These are phyloP conservation scores for Diachrysia chrysitis DNA, from an alignment of 2,888 invertebrate species.

Conservation along the genomic window DNA sequence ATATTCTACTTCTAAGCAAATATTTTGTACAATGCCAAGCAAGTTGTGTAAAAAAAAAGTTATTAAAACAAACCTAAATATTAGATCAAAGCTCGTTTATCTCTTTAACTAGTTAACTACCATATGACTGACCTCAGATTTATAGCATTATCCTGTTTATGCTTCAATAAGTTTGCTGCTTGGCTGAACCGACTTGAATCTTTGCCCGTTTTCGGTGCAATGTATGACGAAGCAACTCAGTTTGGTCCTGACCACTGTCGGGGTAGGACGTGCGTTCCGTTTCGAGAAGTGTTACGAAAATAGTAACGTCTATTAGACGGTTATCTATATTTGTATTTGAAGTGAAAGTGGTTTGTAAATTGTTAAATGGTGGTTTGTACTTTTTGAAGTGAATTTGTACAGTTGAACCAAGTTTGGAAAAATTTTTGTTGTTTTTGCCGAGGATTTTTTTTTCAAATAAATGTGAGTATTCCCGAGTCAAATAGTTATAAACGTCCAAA, in stretches of 20 bases:
- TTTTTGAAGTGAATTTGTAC: constrained; percentile 47
- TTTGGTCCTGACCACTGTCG: constrained; percentile 67
- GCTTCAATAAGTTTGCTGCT: constrained; percentile 75
- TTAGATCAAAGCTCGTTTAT: constrained; percentile 67
- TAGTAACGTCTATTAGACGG: constrained; percentile 69
- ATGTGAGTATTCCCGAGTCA: constrained; percentile 54
- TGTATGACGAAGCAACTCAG: constrained; percentile 57
- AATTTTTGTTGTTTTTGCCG: constrained; percentile 34
- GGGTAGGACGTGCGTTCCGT: constrained; percentile 66
- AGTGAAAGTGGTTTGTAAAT: constrained; percentile 60
- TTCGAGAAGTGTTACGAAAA: constrained; percentile 74
- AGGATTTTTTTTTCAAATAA: constrained; percentile 58
- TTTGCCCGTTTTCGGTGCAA: constrained; percentile 67
- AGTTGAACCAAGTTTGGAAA: constrained; percentile 25
- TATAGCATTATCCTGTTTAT: constrained; percentile 77
- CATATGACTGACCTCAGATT: constrained; percentile 72
- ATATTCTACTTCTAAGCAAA: background rate
- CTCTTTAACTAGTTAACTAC: constrained; percentile 59
- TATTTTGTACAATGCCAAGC: constrained; percentile 12
- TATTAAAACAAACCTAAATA: constrained; percentile 50
- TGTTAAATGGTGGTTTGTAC: constrained; percentile 61
- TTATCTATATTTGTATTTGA: constrained; percentile 54
- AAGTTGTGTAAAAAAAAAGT: constrained; percentile 46
- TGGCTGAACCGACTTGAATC: constrained; percentile 72
- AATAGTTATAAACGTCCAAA: constrained; percentile 24